Percentiles rank a stretch among this genome's conserved stretches.
These are phyloP conservation scores for Petrocephalus sullivani DNA, from an alignment of 2,797 vertebrate species.

Conservation along the genomic window DNA sequence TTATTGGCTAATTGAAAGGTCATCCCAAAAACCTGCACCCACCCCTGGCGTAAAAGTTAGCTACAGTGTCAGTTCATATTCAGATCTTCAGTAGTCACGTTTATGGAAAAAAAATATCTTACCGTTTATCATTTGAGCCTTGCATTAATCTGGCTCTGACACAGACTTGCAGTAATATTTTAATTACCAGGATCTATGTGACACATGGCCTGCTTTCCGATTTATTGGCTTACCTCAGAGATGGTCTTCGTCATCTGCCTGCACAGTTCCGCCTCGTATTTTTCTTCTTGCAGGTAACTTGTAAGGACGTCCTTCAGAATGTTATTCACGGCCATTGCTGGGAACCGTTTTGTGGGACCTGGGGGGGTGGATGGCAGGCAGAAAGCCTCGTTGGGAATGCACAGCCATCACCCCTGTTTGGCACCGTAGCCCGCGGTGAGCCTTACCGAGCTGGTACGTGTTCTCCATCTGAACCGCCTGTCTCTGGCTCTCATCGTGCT, in stretches of 20 bases:
- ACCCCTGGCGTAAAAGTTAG: neutral
- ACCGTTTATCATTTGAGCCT: neutral
- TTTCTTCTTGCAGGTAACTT: constrained; percentile 68
- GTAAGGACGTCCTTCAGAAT: constrained; percentile 79
- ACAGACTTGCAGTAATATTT: neutral
- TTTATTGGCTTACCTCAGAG: constrained; percentile 67
- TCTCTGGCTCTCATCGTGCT: constrained; percentile 57
- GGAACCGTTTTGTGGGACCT: constrained; percentile 69
- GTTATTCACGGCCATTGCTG: constrained; percentile 57
- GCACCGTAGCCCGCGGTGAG: neutral
- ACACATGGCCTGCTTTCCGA: neutral
- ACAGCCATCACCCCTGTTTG: neutral
- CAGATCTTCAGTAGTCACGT: neutral
- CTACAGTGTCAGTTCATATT: neutral
- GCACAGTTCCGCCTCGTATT: constrained; percentile 75
- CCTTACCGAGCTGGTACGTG: constrained; percentile 68
- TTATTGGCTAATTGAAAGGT: too few species aligned
- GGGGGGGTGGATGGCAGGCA: constrained; percentile 14
- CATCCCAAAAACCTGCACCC: too few species aligned
- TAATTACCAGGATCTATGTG: neutral
- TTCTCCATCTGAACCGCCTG: constrained; percentile 64
- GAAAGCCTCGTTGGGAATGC: neutral
- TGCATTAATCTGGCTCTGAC: neutral
- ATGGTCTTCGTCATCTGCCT: constrained; percentile 76
- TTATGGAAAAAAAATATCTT: neutral